These are phyloP conservation scores for Drosophila erecta DNA, from an alignment of 1,140 invertebrate genomes.

Conservation along the genomic window DNA sequence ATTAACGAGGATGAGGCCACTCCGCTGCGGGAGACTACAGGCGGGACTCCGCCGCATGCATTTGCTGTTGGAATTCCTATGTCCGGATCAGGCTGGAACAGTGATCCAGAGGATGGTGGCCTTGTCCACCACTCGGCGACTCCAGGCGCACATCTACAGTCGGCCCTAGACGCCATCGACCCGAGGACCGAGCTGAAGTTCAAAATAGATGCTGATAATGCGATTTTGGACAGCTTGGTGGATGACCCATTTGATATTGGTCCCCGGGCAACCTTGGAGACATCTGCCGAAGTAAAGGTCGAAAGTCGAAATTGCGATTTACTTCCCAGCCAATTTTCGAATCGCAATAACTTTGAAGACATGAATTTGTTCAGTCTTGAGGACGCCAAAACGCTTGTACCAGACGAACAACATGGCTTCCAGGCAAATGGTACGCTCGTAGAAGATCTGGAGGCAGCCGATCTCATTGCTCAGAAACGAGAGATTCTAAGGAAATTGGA, in stretches of 20 bases:
- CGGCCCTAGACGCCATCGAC: neutral
- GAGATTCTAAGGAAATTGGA: neutral
- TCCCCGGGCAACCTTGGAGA: neutral
- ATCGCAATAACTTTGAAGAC: slow-evolving; percentile 3
- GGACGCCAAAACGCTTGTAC: neutral
- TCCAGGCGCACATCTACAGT: neutral
- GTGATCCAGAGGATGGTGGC: slow-evolving; percentile 17
- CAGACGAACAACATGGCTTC: neutral
- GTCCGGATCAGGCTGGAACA: slow-evolving; percentile 33
- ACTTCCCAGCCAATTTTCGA: slow-evolving; percentile 12
- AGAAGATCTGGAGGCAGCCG: neutral
- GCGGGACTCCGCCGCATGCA: neutral
- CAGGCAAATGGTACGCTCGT: rapidly evolving
- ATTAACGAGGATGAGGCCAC: slow-evolving; percentile 39
- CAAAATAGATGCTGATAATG: neutral
- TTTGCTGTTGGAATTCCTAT: neutral
- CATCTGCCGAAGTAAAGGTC: neutral
- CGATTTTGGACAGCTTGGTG: slow-evolving; percentile 1
- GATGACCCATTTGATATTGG: neutral
- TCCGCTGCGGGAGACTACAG: slow-evolving; percentile 17
- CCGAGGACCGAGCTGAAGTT: neutral
- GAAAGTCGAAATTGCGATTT: neutral
- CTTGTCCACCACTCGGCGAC: neutral
- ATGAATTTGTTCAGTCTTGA: slow-evolving; percentile 28
- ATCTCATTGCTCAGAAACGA: neutral